phyloP scores from a whole-genome alignment of 1,140 invertebrate species.

The Drosophila busckii region DNA sequence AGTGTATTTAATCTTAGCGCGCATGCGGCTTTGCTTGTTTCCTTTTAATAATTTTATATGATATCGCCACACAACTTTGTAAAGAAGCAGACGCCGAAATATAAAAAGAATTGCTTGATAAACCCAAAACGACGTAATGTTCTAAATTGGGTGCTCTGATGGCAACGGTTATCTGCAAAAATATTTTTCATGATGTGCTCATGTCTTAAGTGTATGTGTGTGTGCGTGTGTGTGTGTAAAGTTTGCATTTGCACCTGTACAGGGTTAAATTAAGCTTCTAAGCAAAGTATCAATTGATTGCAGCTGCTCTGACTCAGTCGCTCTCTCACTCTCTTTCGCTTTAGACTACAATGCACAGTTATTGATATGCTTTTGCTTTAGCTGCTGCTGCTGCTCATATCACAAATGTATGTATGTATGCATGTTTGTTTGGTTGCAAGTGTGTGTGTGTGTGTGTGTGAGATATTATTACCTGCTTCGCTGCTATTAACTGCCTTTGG shows the following conservation, averaged over 20 bases:
- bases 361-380: constrained; percentile 19
- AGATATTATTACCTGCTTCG: no score
- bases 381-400: background rate
- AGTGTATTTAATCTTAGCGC: no score
- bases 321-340: background rate
- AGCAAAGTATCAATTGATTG: constrained; percentile 20
- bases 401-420: no score
- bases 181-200: background rate
- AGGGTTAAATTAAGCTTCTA: constrained; percentile 4
- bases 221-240: constrained; percentile 4
- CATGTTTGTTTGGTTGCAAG: constrained; percentile 11
- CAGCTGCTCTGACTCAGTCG: constrained; percentile 18
- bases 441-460: no score
- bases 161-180: constrained; percentile 5
- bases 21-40: no score
- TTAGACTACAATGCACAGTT: constrained; percentile 2
- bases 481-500: no score
- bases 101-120: constrained; percentile 18
- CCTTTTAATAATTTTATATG: no score
- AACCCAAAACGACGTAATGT: constrained; percentile 55
- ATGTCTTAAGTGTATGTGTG: background rate
- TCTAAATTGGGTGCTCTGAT: constrained; percentile 53
- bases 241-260: constrained; percentile 29
- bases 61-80: no score
- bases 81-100: background rate